A percentile compares a stretch with the other conserved stretches of the same genome.
These are phyloP conservation scores for Chromobotia macracanthus DNA, from an alignment of 2,797 vertebrate species.

Conservation along the genomic window DNA sequence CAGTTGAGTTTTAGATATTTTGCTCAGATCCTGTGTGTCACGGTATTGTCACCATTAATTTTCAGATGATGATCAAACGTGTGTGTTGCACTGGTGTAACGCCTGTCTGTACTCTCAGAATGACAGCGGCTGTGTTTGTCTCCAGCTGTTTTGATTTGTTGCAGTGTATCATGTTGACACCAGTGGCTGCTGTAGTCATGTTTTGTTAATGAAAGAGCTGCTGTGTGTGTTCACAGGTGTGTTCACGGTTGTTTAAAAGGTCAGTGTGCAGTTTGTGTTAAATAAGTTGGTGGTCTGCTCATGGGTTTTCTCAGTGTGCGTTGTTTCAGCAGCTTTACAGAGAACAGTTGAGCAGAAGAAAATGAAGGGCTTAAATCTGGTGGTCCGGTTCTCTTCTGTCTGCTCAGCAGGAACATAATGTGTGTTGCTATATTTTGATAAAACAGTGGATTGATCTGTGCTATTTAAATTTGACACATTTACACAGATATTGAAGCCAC, in stretches of 20 bases:
- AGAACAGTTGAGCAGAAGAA: background rate
- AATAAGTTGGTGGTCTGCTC: background rate
- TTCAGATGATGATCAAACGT: background rate
- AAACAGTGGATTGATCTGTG: too few relatives aligned
- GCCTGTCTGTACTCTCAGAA: background rate
- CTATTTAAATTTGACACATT: too few relatives aligned
- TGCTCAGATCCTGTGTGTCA: too few relatives aligned
- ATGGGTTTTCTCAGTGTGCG: background rate
- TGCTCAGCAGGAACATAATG: background rate
- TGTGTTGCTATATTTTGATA: too few relatives aligned
- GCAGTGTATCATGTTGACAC: conserved; percentile 1
- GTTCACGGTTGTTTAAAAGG: conserved; percentile 19
- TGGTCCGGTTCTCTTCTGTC: too few relatives aligned
- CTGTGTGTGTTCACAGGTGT: conserved; percentile 21
- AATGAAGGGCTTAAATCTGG: background rate
- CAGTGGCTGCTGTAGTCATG: background rate
- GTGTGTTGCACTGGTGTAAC: background rate
- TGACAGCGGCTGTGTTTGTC: background rate
- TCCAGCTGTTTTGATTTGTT: background rate
- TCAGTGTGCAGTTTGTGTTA: conserved; percentile 35
- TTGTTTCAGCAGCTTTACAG: background rate
- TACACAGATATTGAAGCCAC: too few relatives aligned
- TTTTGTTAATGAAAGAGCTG: background rate
- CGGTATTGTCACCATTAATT: too few relatives aligned
- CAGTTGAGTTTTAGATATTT: too few relatives aligned